Evolutionary conservation across 2,888 invertebrate genomes (phyloP), one percentile per base, ranked within the genome.

Genomic region (Drosophila antonietae): DNA sequence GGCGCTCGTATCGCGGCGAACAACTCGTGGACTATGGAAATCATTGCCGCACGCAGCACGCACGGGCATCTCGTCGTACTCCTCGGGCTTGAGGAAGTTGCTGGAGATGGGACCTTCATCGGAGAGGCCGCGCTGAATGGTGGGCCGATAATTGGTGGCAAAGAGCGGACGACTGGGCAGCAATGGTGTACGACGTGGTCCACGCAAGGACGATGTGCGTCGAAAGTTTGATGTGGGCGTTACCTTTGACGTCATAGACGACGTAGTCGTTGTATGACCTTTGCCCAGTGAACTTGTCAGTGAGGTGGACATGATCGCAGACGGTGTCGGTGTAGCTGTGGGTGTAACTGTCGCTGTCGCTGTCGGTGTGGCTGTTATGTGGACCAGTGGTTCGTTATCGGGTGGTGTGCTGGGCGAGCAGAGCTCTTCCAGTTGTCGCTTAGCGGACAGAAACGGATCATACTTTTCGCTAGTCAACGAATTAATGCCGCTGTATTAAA

Each of bases 381-480:
- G 57, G 9, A 47, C 51, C 28, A 49, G 49, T 31, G 61, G 66
- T 60, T 77, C 82, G 64, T 59, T 69, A 92, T 64, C 83, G 65
- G 80, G 93, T 92, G 82, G 89, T 63, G 95, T 94, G 51, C 56
- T 76, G 67, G 84, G 95, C 58, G 95, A 95, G 93, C 97, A 95
- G 41, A 97, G 94, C 90, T 97, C 96, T 93, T 96, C 95, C 93
- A 97, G 95, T 93, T 97, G 97, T 77, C 95, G 95, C 93, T 97
- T 96, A 55, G 97, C 97, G 79, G 95, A 95, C 80, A 95, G 93
- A 93, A 96, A 97, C 58, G 97, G 97, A 92, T 97, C 96, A 93
- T 97, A 96, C 51, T 90, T 91, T 68, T 91, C 91, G 75, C 90
- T 89, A 37, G 85, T 90, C 75, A 77, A 80, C 39, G 90, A 86